phyloP scores from a whole-genome alignment of 1,140 invertebrate species.

The Polypedilum vanderplanki region DNA sequence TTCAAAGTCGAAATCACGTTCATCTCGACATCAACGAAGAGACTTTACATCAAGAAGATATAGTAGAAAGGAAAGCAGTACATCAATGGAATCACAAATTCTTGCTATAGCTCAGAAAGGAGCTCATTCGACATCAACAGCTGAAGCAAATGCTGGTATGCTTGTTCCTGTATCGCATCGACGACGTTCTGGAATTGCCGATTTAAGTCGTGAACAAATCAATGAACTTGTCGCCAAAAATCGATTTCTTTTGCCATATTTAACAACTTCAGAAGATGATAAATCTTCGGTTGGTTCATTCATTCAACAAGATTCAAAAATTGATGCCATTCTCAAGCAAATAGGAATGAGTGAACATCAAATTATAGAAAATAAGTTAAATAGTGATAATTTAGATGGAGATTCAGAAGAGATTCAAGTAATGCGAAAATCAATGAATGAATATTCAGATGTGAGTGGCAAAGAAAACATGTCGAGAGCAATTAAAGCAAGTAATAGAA shows the following conservation, averaged over 20 bases:
- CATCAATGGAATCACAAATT: conserved; percentile 69
- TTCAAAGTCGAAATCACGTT: conserved; percentile 45
- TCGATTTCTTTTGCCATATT: conserved; percentile 48
- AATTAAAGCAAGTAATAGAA: conserved; percentile 31
- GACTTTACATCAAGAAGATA: conserved; percentile 42
- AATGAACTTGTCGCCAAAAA: conserved; percentile 48
- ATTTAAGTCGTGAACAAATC: conserved; percentile 48
- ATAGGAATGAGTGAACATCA: conserved; percentile 39
- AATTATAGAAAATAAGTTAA: conserved; percentile 24
- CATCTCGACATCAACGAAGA: conserved; percentile 43
- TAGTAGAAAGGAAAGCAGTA: conserved; percentile 60
- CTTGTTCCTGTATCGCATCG: not conserved
- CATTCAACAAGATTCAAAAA: conserved; percentile 47
- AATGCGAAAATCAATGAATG: conserved; percentile 26
- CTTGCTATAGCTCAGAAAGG: conserved; percentile 43
- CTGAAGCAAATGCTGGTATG: not conserved
- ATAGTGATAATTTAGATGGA: conserved; percentile 47
- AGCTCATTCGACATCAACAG: conserved; percentile 37
- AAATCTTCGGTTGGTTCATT: conserved; percentile 50
- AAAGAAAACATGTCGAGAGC: not conserved
- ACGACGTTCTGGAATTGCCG: conserved; percentile 50
- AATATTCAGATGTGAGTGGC: not conserved
- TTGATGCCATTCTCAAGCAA: conserved; percentile 48
- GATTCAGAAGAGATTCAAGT: conserved; percentile 35
- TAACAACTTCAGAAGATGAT: conserved; percentile 46